These are phyloP conservation scores for Paedocypris micromegethes DNA, from an alignment of 2,797 vertebrate species.

Conservation along the genomic window DNA sequence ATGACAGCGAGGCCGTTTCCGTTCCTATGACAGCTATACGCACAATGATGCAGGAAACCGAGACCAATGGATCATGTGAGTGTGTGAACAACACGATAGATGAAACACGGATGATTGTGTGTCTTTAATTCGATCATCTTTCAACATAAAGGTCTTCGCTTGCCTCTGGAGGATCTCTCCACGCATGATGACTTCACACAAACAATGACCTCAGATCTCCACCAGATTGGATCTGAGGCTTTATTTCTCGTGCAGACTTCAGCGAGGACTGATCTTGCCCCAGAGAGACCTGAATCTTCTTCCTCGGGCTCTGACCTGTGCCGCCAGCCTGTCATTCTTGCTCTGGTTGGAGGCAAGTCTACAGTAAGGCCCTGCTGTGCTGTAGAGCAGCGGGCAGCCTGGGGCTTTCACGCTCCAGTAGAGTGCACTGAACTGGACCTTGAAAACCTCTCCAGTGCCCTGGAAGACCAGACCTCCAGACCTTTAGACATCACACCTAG, in stretches of 20 bases:
- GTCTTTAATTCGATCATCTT: conserved; percentile 2
- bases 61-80: conserved; percentile 38
- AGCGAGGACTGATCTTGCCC: conserved; percentile 28
- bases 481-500: conserved; percentile 7
- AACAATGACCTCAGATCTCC: neutral
- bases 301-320: conserved; percentile 15
- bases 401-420: conserved; percentile 43
- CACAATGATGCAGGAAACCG: conserved; percentile 37
- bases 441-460: conserved; percentile 17
- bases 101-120: conserved; percentile 1
- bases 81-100: neutral
- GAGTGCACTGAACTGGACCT: conserved; percentile 57
- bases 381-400: conserved; percentile 12
- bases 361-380: conserved; percentile 36
- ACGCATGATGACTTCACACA: neutral
- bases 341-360: conserved; percentile 8
- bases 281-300: conserved; percentile 3
- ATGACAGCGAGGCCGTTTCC: conserved; percentile 20
- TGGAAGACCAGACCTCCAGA: conserved; percentile 20
- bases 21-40: conserved; percentile 33
- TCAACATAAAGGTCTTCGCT: neutral
- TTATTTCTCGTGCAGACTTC: conserved; percentile 28
- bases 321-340: conserved; percentile 9
- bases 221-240: neutral
- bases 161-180: conserved; percentile 1